Percentiles rank a stretch among this genome's conserved stretches.
phyloP scores from a whole-genome alignment of 2,113 vertebrate genomes.

The Gymnorhina tibicen region DNA sequence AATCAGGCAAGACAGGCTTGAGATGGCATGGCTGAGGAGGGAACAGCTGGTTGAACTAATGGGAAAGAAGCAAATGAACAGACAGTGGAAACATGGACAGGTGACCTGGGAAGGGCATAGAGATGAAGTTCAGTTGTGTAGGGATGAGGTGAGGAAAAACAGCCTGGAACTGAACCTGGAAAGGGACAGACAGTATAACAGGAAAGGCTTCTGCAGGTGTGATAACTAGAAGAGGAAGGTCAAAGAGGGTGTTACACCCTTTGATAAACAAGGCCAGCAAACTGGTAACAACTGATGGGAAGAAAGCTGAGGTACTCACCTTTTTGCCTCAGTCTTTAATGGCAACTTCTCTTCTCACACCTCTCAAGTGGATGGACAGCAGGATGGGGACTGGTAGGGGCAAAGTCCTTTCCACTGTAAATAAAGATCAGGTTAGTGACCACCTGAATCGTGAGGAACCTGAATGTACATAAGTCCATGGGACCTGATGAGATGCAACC shows the following conservation, averaged over 20 bases:
- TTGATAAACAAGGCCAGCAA: not conserved
- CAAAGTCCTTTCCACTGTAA: not conserved
- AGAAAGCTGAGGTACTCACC: not conserved
- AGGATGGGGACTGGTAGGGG: not conserved
- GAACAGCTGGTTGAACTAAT: not conserved
- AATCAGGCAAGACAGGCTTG: not conserved
- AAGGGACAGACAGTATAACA: not conserved
- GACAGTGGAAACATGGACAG: not conserved
- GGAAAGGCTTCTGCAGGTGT: not conserved
- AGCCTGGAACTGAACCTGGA: not conserved
- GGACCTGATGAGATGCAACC: not conserved
- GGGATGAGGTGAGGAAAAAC: not conserved
- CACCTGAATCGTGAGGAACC: no score
- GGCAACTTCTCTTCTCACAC: not conserved
- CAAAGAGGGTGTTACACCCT: not conserved
- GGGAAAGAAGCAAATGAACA: not conserved
- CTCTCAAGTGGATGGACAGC: not conserved
- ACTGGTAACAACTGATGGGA: not conserved
- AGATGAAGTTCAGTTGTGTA: not conserved
- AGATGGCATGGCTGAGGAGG: not conserved
- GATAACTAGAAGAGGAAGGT: not conserved
- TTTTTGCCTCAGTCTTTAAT: not conserved
- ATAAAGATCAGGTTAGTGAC: not conserved
- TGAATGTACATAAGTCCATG: no score
- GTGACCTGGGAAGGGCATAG: no score